Conservation (phyloP, 2,113 vertebrate genomes). For the Takifugu flavidus region DNA sequence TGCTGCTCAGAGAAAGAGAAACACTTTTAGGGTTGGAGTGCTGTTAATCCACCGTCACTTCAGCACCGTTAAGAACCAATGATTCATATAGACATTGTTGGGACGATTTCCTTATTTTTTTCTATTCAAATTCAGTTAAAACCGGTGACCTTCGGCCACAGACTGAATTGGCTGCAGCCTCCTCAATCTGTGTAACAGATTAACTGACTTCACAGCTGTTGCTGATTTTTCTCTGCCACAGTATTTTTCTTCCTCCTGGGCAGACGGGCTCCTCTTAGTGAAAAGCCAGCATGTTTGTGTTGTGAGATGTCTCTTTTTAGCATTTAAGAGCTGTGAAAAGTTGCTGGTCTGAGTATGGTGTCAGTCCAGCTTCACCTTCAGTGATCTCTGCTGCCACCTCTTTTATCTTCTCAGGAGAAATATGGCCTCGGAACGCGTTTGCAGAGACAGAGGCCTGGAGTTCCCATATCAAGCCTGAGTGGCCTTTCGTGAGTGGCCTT, state of each 20-base stretch:
- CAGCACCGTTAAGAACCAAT: background rate
- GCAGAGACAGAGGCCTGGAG: slow-evolving; percentile 89
- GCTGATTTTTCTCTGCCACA: background rate
- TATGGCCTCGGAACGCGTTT: slow-evolving; percentile 94
- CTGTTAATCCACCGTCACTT: background rate
- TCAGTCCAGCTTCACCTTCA: background rate
- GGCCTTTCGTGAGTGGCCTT: slow-evolving; percentile 89
- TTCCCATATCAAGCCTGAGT: slow-evolving; percentile 87
- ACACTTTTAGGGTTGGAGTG: background rate
- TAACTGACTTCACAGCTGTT: background rate
- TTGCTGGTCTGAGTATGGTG: background rate
- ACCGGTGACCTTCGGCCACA: too few relatives aligned
- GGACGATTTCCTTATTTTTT: too few relatives aligned
- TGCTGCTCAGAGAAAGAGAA: slow-evolving; percentile 25
- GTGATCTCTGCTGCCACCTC: slow-evolving; percentile 18
- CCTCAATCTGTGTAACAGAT: too few relatives aligned
- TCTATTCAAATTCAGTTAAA: background rate
- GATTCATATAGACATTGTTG: too few relatives aligned
- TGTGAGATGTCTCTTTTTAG: too few relatives aligned
- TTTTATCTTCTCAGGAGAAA: slow-evolving; percentile 81
- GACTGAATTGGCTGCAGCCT: too few relatives aligned
- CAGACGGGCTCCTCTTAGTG: slow-evolving; percentile 33
- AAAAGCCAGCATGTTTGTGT: slow-evolving; percentile 4
- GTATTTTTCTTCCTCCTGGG: slow-evolving; percentile 12
- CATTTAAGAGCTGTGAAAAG: too few relatives aligned